Base-by-base conservation (phyloP, 1,140 invertebrate species). In the Halyomorpha halys region DNA sequence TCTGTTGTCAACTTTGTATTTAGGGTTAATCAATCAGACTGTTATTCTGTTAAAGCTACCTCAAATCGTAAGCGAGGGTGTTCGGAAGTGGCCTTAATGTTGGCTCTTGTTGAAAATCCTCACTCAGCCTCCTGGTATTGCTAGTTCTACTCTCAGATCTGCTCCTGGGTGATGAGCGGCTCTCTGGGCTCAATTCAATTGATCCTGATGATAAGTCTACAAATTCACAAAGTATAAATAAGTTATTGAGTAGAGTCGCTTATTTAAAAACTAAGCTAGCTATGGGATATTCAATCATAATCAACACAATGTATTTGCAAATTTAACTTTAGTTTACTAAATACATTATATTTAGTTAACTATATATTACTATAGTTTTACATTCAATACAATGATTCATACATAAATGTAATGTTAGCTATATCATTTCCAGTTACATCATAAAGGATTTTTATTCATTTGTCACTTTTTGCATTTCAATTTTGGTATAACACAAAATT, bases 11-110 rank as follows among this genome's bases (percentile, higher is more conserved):
- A n/a, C n/a, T n/a, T n/a, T n/a, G n/a, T n/a, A n/a, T n/a, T n/a
- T n/a, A n/a, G n/a, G n/a, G n/a, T n/a, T n/a, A n/a, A n/a, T n/a
- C n/a, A n/a, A n/a, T n/a, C n/a, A n/a, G n/a, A n/a, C n/a, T n/a
- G n/a, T n/a, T n/a, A n/a, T n/a, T n/a, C n/a, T n/a, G n/a, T 30
- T 8, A 30, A 39, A 39, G 1, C 73, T 71, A 90, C 88, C 84
- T 87, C 77, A 97, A 90, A 77, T 97, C 94, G 75, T 90, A 91
- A 16, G 88, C 84, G 16, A 97, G 76, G 15, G 89, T 92, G 67
- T 89, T 86, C 0, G 93, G 90, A 45, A 96, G 74, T 0, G 90
- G 85, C 65, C 83, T 79, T 23, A 91, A 71, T 2, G 80, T 60
- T 56, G 69, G 74, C 47, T 74, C 73, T 14, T 66, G 65, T 3